Evolutionary conservation across 2,888 invertebrate species (phyloP).

Genomic region (Drosophila greeni): DNA sequence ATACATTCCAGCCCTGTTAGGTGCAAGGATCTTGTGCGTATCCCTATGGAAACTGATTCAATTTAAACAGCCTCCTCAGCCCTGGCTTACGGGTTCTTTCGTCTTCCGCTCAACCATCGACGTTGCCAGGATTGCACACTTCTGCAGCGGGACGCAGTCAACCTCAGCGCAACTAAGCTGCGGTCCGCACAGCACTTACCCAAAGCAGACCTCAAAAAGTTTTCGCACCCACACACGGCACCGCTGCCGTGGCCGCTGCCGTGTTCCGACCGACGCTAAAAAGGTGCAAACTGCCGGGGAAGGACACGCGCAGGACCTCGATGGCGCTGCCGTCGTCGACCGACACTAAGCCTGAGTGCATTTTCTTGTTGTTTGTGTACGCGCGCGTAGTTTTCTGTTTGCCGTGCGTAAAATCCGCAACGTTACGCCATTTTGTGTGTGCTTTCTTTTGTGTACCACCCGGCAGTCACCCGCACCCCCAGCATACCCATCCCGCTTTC

Average conservation of each 20-base stretch:
- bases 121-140: conserved; percentile 12
- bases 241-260: conserved; percentile 17
- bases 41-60: not conserved
- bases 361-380: conserved; percentile 73
- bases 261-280: conserved; percentile 47
- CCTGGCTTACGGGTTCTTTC: not conserved
- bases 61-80: not conserved
- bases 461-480: conserved; percentile 6
- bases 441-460: conserved; percentile 60
- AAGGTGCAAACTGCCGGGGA: conserved; percentile 63
- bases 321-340: conserved; percentile 38
- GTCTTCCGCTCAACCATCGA: not conserved
- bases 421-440: conserved; percentile 72
- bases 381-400: conserved; percentile 71
- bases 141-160: conserved; percentile 52
- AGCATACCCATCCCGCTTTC: conserved; percentile 8
- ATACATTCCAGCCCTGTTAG: not conserved
- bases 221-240: conserved; percentile 57
- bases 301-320: conserved; percentile 41
- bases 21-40: not conserved
- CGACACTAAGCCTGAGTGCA: conserved; percentile 73
- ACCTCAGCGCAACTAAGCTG: conserved; percentile 73
- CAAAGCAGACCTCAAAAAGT: conserved; percentile 71
- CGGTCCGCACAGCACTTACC: conserved; percentile 71
- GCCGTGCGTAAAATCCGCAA: conserved; percentile 74